These are phyloP conservation scores for Coronaproctus castanopsis DNA, from an alignment of 2,888 invertebrate genomes.

Conservation along the genomic window DNA sequence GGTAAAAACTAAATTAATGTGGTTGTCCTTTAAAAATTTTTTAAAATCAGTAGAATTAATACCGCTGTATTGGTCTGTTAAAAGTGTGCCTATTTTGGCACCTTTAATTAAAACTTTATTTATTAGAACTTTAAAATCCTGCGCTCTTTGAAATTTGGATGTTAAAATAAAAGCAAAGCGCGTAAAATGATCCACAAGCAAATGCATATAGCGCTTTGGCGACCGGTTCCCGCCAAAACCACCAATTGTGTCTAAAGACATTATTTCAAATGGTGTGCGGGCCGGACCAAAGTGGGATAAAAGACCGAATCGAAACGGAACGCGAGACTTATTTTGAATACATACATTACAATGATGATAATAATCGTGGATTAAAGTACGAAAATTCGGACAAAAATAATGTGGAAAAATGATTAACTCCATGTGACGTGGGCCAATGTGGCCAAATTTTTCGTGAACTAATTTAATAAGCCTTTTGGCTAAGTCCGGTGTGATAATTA, in stretches of 20 bases:
- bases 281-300: slow-evolving; percentile 22
- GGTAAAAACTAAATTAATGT: too few species aligned
- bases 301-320: slow-evolving; percentile 17
- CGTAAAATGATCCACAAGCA: too few species aligned
- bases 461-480: slow-evolving; percentile 13
- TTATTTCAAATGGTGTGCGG: slow-evolving; percentile 20
- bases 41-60: too few species aligned
- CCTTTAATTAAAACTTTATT: too few species aligned
- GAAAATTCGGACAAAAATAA: slow-evolving; percentile 15
- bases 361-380: slow-evolving; percentile 16
- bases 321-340: slow-evolving; percentile 22
- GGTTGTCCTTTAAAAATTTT: too few species aligned
- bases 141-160: too few species aligned
- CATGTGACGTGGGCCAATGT: slow-evolving; percentile 15
- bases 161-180: too few species aligned
- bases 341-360: slow-evolving; percentile 17
- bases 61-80: too few species aligned
- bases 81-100: too few species aligned
- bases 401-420: slow-evolving; percentile 8
- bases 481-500: slow-evolving; percentile 15
- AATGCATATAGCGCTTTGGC: too few species aligned
- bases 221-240: slow-evolving; percentile 20
- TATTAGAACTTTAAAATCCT: too few species aligned
- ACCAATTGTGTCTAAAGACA: slow-evolving; percentile 23
- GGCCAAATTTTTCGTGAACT: slow-evolving; percentile 14